Evolutionary conservation across 2,888 invertebrate species (phyloP).

Genomic region (Lycaena phlaeas): DNA sequence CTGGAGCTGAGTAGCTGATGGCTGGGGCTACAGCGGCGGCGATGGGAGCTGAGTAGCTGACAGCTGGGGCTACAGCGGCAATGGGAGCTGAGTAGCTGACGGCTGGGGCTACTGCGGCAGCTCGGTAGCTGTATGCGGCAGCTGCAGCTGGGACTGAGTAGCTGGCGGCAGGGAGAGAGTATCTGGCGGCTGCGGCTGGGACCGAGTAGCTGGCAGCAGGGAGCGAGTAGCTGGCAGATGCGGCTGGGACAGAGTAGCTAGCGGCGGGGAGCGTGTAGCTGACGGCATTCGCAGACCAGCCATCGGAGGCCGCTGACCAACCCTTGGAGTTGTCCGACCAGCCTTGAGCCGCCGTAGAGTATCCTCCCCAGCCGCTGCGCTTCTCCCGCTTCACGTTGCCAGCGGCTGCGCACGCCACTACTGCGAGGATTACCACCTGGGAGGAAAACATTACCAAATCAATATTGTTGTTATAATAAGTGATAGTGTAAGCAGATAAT

Average conservation of each 20-base stretch:
- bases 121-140: constrained; percentile 12
- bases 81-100: constrained; percentile 13
- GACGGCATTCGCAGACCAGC: no score
- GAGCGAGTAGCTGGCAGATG: constrained; percentile 11
- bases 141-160: constrained; percentile 13
- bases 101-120: constrained; percentile 12
- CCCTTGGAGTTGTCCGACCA: not conserved
- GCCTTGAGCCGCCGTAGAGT: constrained; percentile 3
- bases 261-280: no score
- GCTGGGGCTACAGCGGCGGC: constrained; percentile 24
- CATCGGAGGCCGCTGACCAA: not conserved
- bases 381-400: constrained; percentile 19
- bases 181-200: constrained; percentile 16
- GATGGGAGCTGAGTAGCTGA: constrained; percentile 12
- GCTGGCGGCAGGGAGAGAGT: constrained; percentile 21
- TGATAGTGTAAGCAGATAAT: no score
- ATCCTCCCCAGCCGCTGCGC: constrained; percentile 12
- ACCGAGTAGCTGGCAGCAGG: constrained; percentile 4
- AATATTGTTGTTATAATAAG: not conserved
- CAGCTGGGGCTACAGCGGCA: constrained; percentile 11
- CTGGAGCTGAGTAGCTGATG: constrained; percentile 21
- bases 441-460: not conserved
- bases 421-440: constrained; percentile 17
- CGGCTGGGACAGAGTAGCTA: not conserved
- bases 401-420: constrained; percentile 17